A percentile compares a stretch with the other conserved stretches of the same genome.
Evolutionary conservation across 2,888 invertebrate species (phyloP).

Genomic region (Hypsopygia costalis): DNA sequence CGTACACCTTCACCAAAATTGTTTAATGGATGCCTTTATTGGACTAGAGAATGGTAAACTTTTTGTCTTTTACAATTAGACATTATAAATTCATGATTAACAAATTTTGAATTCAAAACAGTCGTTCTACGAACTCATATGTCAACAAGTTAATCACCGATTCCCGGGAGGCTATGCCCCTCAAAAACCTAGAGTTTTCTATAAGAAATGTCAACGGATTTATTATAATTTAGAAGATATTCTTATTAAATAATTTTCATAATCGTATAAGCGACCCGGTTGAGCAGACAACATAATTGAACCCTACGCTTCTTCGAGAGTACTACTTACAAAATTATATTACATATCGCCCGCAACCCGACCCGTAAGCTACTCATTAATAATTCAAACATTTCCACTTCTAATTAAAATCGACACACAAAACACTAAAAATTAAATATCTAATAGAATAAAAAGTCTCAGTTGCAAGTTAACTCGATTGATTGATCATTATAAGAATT

Average conservation of each 20-base stretch:
- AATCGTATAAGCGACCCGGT: conserved; percentile 22
- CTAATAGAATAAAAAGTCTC: conserved; percentile 17
- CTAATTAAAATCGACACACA: conserved; percentile 12
- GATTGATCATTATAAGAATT: not conserved
- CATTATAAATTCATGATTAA: conserved; percentile 30
- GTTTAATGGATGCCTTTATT: conserved; percentile 50
- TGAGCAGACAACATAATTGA: conserved; percentile 24
- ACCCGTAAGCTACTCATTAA: conserved; percentile 12
- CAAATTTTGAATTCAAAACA: conserved; percentile 34
- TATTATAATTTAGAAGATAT: conserved; percentile 9
- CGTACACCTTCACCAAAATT: conserved; percentile 31
- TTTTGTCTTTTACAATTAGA: conserved; percentile 45
- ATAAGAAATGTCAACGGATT: conserved; percentile 26
- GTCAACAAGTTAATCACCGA: conserved; percentile 34
- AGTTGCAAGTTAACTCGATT: conserved; percentile 26
- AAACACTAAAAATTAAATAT: conserved; percentile 16
- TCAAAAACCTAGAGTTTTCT: conserved; percentile 23
- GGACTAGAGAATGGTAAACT: conserved; percentile 74
- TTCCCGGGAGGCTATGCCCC: conserved; percentile 39
- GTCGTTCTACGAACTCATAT: conserved; percentile 58
- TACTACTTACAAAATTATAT: conserved; percentile 8
- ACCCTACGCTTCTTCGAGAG: conserved; percentile 7
- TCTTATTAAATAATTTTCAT: conserved; percentile 11
- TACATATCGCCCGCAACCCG: conserved; percentile 12
- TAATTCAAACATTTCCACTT: conserved; percentile 13